Evolutionary conservation across 2,888 invertebrate species (phyloP).

Genomic region (Leucophenga montana): DNA sequence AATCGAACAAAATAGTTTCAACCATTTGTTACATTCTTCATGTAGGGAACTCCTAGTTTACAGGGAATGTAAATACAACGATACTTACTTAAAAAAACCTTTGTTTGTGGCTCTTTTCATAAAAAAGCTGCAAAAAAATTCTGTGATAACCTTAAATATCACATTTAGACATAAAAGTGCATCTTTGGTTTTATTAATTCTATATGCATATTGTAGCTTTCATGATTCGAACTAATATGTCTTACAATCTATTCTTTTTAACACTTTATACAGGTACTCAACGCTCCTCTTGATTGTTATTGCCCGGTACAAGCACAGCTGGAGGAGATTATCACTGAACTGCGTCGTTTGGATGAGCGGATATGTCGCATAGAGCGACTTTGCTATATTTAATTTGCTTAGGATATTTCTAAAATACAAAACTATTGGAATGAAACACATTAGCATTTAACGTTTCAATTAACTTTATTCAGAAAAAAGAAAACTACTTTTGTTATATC

Average conservation of each 20-base stretch:
- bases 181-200: not conserved
- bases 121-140: too few species aligned
- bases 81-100: too few species aligned
- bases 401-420: not conserved
- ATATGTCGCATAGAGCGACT: constrained; percentile 47
- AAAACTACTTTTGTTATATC: constrained; percentile 7
- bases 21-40: too few species aligned
- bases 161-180: too few species aligned
- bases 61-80: too few species aligned
- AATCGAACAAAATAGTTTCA: too few species aligned
- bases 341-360: constrained; percentile 46
- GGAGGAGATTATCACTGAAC: constrained; percentile 40
- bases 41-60: too few species aligned
- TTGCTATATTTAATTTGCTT: constrained; percentile 27
- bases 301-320: constrained; percentile 49
- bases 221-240: not conserved
- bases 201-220: not conserved
- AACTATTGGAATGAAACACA: not conserved
- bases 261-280: constrained; percentile 50
- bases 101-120: too few species aligned
- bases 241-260: constrained; percentile 43
- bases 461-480: constrained; percentile 11
- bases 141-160: not conserved
- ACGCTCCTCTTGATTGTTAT: constrained; percentile 46
- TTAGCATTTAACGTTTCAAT: not conserved